Base-by-base conservation (phyloP, 1,140 invertebrate genomes). In the Chrysoperla carnea region DNA sequence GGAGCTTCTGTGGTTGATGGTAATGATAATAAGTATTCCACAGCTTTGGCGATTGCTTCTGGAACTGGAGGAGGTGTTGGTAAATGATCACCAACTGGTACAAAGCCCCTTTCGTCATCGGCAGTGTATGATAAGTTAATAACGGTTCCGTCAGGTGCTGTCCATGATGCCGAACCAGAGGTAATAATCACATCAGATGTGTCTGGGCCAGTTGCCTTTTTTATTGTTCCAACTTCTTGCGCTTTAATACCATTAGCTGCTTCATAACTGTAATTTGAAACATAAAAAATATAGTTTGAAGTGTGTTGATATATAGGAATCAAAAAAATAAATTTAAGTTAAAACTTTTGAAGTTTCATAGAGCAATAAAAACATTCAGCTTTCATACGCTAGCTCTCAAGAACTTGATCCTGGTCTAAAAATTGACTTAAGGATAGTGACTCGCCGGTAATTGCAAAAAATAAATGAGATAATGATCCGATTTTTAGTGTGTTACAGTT, bases 71-170 rank as follows among this genome's bases (percentile, higher is more conserved):
- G 78, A 2, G 79, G 69, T 2, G 78, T 81, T 12, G 78, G 76
- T 1, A 80, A 54, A 48, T 77, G 73, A 12, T 66, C 68, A 5
- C 76, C 76, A 36, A 68, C 62, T 2, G 75, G 73, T 46, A 74
- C 69, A 51, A 74, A 76, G 5, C 73, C 76, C 38, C 75, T 75
- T 50, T 81, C 75, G 17, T 23, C 17, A 52, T 81, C 78, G 78
- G 50, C 81, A 3, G 72, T 66, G 54, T 86, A 87, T 47, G 68
- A 73, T 1, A 87, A 62, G 2, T 69, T 61, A 46, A 84, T 80
- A n/a, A 76, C 67, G 27, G 72, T 75, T 39, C 81, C 82, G 50
- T 84, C 79, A 2, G 81, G 79, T 1, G 80, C 78, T 1, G 79
- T 82, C 56, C 85, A 87, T 41, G 76, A 76, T 46, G 71, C 81